These are phyloP conservation scores for Andrena praecox DNA, from an alignment of 2,888 invertebrate species.

Conservation along the genomic window DNA sequence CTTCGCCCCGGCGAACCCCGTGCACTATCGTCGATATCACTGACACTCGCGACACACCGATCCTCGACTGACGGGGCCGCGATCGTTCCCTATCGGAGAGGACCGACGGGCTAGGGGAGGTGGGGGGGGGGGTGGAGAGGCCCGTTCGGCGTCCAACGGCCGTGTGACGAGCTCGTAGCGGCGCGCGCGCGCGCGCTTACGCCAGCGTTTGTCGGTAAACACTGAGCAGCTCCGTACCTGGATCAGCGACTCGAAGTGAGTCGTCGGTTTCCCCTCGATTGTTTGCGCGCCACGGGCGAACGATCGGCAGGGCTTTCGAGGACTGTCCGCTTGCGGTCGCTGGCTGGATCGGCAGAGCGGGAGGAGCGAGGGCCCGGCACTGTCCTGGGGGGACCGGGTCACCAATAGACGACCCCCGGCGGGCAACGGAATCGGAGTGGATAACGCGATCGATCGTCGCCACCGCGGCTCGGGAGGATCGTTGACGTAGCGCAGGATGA, in stretches of 20 bases:
- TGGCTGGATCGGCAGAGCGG: neutral
- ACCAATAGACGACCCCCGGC: slow-evolving; percentile 46
- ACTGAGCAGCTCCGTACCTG: slow-evolving; percentile 3
- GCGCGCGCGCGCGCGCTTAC: slow-evolving; percentile 2
- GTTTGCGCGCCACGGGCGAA: slow-evolving; percentile 28
- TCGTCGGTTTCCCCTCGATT: slow-evolving; percentile 20
- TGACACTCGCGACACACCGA: slow-evolving; percentile 44
- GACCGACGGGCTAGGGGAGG: neutral
- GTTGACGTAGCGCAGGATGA: slow-evolving; percentile 72
- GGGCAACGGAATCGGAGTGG: slow-evolving; percentile 34
- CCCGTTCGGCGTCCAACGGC: no score
- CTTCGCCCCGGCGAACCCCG: neutral
- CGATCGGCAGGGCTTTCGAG: neutral
- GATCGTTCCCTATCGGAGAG: neutral
- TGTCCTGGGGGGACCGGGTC: slow-evolving; percentile 15
- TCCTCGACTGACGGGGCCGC: neutral
- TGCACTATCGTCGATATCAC: slow-evolving; percentile 36
- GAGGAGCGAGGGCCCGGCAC: neutral
- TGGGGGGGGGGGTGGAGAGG: no score
- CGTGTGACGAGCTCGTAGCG: neutral
- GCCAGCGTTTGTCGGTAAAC: slow-evolving; percentile 18
- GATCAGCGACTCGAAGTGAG: neutral
- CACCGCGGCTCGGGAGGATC: slow-evolving; percentile 67
- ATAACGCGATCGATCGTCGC: slow-evolving; percentile 64
- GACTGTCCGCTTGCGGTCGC: neutral